Percentiles rank a stretch among this genome's conserved stretches.
Conservation (phyloP, 2,888 invertebrate species). For the Aphelenchoides bicaudatus region DNA sequence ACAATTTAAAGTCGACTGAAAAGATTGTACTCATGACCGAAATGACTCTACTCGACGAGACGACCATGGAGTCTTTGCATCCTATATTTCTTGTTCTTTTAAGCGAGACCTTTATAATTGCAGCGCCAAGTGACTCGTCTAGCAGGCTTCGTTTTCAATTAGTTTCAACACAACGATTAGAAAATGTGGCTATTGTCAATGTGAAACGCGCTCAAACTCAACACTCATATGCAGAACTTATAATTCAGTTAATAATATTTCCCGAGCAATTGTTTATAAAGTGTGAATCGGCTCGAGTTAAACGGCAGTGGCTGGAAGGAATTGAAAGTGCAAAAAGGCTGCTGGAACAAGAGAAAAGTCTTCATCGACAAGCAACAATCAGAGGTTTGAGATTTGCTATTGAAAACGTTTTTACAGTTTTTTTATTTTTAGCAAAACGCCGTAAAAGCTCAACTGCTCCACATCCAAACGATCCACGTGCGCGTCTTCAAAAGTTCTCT, state of each 20-base stretch:
- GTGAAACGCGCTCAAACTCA: slow-evolving; percentile 42
- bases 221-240: slow-evolving; percentile 41
- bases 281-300: slow-evolving; percentile 50
- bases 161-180: slow-evolving; percentile 48
- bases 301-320: slow-evolving; percentile 55
- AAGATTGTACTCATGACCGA: slow-evolving; percentile 51
- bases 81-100: slow-evolving; percentile 46
- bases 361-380: slow-evolving; percentile 54
- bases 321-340: slow-evolving; percentile 50
- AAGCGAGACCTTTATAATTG: slow-evolving; percentile 50
- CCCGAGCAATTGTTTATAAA: slow-evolving; percentile 50
- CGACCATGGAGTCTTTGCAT: slow-evolving; percentile 48
- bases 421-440: slow-evolving; percentile 20
- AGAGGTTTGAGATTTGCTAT: slow-evolving; percentile 34
- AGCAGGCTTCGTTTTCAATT: slow-evolving; percentile 35
- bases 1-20: slow-evolving; percentile 48
- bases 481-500: slow-evolving; percentile 1
- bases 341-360: slow-evolving; percentile 34
- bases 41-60: slow-evolving; percentile 49
- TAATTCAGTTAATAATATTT: slow-evolving; percentile 54
- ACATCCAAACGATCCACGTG: slow-evolving; percentile 16
- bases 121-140: slow-evolving; percentile 31
- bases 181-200: slow-evolving; percentile 54
- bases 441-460: slow-evolving; percentile 13
- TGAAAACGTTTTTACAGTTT: slow-evolving; percentile 12